These are phyloP conservation scores for Florisuga fusca DNA, from an alignment of 2,797 vertebrate genomes.

Conservation along the genomic window DNA sequence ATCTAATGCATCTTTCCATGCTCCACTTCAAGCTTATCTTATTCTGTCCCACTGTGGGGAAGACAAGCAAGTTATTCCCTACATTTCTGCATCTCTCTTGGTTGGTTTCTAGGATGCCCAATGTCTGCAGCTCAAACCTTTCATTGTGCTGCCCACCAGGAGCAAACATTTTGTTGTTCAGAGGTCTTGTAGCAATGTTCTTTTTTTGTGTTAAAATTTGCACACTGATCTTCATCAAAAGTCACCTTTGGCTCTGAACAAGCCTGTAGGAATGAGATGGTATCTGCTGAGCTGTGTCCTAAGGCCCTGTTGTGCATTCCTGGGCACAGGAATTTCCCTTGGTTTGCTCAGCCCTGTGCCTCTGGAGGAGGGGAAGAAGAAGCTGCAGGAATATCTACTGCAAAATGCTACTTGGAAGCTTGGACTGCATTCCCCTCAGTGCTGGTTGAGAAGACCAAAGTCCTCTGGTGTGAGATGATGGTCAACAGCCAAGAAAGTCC, in stretches of 20 bases:
- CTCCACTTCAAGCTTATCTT: background rate
- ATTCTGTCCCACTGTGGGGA: background rate
- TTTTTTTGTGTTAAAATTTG: background rate
- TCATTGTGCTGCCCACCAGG: rapidly evolving
- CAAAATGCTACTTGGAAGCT: rapidly evolving
- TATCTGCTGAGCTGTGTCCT: background rate
- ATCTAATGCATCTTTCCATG: background rate
- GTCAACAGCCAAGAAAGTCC: rapidly evolving
- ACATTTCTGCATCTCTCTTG: background rate
- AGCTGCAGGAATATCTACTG: background rate
- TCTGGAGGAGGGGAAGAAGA: background rate
- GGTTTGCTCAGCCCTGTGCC: background rate
- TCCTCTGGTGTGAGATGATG: background rate
- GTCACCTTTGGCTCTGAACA: background rate
- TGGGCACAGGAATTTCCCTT: background rate
- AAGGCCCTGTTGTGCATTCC: background rate
- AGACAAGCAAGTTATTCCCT: background rate
- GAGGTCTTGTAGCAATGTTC: background rate
- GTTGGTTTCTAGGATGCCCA: background rate
- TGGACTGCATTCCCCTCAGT: background rate
- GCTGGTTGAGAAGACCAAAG: background rate
- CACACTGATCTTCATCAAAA: background rate
- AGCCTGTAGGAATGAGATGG: background rate
- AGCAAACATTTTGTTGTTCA: rapidly evolving
- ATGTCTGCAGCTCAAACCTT: background rate